phyloP scores from a whole-genome alignment of 2,888 invertebrate species.

The Eupithecia dodoneata region DNA sequence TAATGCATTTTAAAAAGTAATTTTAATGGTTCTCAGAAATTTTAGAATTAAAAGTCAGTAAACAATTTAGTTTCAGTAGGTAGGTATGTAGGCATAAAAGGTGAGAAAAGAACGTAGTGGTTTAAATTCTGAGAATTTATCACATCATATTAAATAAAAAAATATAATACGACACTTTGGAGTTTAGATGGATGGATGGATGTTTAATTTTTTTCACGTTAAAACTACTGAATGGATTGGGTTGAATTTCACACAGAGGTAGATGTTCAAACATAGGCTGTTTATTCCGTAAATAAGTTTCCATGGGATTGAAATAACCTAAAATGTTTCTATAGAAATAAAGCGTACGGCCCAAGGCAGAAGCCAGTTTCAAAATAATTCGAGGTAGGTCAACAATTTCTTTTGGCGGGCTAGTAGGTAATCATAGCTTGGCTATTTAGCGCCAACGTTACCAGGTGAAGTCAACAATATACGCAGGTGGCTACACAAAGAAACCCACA shows the following conservation, averaged over 20 bases:
- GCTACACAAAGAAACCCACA: conserved; percentile 9
- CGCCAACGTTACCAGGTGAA: neutral
- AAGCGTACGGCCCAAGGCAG: too few relatives aligned
- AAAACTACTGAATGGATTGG: too few relatives aligned
- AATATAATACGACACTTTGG: too few relatives aligned
- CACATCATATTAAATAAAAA: too few relatives aligned
- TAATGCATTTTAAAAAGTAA: conserved; percentile 10
- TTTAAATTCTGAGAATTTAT: neutral
- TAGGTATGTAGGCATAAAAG: neutral
- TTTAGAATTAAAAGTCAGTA: neutral
- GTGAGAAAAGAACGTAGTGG: neutral
- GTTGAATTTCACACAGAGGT: too few relatives aligned
- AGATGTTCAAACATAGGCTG: too few relatives aligned
- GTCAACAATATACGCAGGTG: neutral
- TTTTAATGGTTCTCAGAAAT: conserved; percentile 1
- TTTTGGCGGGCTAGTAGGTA: neutral
- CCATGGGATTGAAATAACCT: too few relatives aligned
- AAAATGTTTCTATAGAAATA: too few relatives aligned
- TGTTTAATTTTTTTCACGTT: too few relatives aligned
- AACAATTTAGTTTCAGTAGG: neutral
- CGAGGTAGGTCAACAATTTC: neutral
- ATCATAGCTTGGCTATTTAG: neutral
- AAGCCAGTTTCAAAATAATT: neutral
- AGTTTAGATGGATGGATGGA: too few relatives aligned
- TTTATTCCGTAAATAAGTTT: too few relatives aligned